Evolutionary conservation across 2,797 vertebrate species (phyloP).

Genomic region (Megaceryle alcyon): DNA sequence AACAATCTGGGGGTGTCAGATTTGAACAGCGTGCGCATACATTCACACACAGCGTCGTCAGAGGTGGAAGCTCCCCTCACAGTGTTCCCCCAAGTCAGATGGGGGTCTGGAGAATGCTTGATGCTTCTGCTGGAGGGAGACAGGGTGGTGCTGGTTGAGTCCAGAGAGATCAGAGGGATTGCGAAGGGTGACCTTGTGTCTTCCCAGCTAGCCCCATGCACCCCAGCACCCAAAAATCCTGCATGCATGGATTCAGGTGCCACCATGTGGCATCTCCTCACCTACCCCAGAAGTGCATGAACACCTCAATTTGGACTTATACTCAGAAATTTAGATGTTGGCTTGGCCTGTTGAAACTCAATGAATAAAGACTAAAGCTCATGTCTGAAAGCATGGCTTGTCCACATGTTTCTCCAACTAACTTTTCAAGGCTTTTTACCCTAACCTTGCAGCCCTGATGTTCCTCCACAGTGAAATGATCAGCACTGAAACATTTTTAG

Average conservation of each 20-base stretch:
- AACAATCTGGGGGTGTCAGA: background rate
- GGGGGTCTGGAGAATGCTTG: background rate
- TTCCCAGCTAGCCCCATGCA: background rate
- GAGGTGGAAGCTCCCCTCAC: background rate
- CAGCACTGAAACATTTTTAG: conserved; percentile 59
- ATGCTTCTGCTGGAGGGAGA: background rate
- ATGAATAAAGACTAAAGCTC: background rate
- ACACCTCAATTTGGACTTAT: background rate
- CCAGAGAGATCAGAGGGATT: background rate
- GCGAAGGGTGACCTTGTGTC: background rate
- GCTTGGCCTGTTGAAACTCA: background rate
- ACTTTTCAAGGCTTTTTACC: background rate
- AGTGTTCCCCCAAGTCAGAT: background rate
- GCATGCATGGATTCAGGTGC: background rate
- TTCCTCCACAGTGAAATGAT: conserved; percentile 22
- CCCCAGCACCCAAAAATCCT: background rate
- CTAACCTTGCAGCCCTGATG: background rate
- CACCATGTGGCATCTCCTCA: background rate
- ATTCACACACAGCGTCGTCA: background rate
- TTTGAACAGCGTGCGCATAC: accelerated
- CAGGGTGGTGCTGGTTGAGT: background rate
- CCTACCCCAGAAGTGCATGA: background rate
- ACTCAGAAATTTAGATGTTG: background rate
- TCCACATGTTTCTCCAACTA: background rate
- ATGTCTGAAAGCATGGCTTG: background rate